phyloP scores from a whole-genome alignment of 2,888 invertebrate genomes.

The Metalampra italica region DNA sequence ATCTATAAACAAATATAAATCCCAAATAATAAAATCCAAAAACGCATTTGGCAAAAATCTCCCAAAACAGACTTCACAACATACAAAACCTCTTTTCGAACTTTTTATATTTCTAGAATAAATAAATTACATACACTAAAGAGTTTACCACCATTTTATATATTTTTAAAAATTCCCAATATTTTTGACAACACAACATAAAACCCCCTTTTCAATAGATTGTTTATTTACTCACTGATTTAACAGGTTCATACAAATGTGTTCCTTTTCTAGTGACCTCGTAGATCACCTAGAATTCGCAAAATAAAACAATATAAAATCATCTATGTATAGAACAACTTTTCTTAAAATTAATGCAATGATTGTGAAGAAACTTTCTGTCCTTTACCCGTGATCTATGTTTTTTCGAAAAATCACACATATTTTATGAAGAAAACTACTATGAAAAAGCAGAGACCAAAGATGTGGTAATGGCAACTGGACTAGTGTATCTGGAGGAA shows the following conservation, averaged over 20 bases:
- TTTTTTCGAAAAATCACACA: neutral
- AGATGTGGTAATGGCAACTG: too few species aligned
- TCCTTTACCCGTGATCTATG: neutral
- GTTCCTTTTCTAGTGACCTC: constrained; percentile 43
- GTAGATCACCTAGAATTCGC: constrained; percentile 45
- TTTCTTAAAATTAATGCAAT: neutral
- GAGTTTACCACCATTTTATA: neutral
- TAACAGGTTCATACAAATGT: constrained; percentile 47
- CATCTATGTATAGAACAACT: neutral
- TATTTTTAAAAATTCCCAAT: neutral
- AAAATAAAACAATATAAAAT: constrained; percentile 8
- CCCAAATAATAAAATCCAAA: too few species aligned
- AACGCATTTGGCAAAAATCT: too few species aligned
- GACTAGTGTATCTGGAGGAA: too few species aligned
- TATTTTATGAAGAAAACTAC: neutral
- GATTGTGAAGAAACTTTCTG: neutral
- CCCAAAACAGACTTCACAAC: neutral
- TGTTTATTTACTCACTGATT: constrained; percentile 42
- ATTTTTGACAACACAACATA: neutral
- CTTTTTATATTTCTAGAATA: too few species aligned
- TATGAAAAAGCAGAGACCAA: too few species aligned
- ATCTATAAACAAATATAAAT: too few species aligned
- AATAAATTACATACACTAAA: neutral
- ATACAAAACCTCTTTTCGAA: too few species aligned
- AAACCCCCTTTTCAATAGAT: neutral